Percentiles rank a stretch among this genome's conserved stretches.
Evolutionary conservation across 35 echinoderm and acorn worm species (phyloP).

Genomic region (Ophioderma brevispina): DNA sequence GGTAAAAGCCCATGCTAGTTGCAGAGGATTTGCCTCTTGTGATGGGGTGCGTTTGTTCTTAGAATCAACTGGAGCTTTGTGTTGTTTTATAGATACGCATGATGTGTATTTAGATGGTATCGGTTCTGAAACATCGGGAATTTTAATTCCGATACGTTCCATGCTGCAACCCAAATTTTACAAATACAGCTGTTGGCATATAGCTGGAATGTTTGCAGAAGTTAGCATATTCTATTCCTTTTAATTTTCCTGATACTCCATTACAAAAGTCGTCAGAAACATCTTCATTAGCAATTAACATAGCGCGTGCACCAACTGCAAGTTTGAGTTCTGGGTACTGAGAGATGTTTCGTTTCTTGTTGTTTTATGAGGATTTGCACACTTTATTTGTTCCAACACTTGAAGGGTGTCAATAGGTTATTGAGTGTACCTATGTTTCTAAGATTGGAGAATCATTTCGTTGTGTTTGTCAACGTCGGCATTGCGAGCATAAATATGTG

Average conservation of each 20-base stretch:
- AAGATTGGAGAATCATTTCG: conserved; percentile 16
- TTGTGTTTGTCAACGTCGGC: conserved; percentile 48
- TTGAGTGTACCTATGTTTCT: conserved; percentile 23
- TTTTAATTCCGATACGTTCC: conserved; percentile 19
- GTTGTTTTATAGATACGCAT: conserved; percentile 24
- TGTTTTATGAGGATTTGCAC: neutral
- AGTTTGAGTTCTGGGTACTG: conserved; percentile 6
- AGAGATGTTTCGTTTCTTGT: conserved; percentile 1
- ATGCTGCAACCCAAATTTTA: conserved; percentile 54
- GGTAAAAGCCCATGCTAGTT: conserved; percentile 53
- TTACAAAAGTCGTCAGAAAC: conserved; percentile 33
- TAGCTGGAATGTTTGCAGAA: too few relatives aligned
- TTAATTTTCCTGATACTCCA: conserved; percentile 37
- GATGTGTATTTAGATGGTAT: neutral
- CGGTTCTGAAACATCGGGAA: neutral
- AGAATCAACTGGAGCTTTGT: conserved; percentile 36
- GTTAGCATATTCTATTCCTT: neutral
- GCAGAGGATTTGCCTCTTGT: conserved; percentile 41
- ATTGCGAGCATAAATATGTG: conserved; percentile 64
- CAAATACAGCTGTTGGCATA: conserved; percentile 6
- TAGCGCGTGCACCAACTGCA: conserved; percentile 40
- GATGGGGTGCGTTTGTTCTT: neutral
- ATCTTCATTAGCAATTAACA: conserved; percentile 58
- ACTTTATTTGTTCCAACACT: neutral
- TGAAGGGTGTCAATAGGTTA: conserved; percentile 25